These are phyloP conservation scores for Drosophila biarmipes DNA, from an alignment of 1,140 invertebrate genomes.

Conservation along the genomic window DNA sequence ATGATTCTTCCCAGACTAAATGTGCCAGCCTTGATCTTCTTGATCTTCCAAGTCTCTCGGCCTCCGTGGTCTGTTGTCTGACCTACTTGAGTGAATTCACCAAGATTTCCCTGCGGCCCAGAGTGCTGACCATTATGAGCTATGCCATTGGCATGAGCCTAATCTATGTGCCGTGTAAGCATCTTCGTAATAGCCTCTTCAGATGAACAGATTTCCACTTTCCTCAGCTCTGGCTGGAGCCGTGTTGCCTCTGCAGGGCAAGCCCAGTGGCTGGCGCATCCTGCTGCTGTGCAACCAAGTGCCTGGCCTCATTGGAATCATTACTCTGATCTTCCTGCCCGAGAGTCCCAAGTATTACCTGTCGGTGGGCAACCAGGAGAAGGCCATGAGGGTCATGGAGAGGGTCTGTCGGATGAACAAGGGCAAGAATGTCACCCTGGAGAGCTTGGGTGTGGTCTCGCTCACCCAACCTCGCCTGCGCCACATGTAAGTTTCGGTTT, in stretches of 20 bases:
- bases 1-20: too few species aligned
- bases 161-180: constrained; percentile 46
- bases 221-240: constrained; percentile 15
- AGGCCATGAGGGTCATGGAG: constrained; percentile 39
- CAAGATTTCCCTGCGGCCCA: constrained; percentile 34
- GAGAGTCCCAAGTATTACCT: constrained; percentile 60
- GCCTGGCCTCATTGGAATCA: constrained; percentile 24
- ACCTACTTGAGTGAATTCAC: constrained; percentile 61
- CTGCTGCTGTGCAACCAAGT: constrained; percentile 2
- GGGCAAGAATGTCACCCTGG: constrained; percentile 40
- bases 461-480: constrained; percentile 20
- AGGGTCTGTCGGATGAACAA: constrained; percentile 44
- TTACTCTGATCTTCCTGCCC: constrained; percentile 15
- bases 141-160: constrained; percentile 40
- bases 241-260: constrained; percentile 1
- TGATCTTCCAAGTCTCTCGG: constrained; percentile 25
- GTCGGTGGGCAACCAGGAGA: constrained; percentile 8
- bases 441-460: constrained; percentile 29
- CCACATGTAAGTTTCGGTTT: not conserved
- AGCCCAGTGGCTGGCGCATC: constrained; percentile 28
- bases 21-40: not conserved
- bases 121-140: constrained; percentile 23
- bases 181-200: not conserved
- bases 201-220: not conserved
- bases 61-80: not conserved